Base-by-base conservation (phyloP, 2,888 invertebrate genomes). In the Pyrgus malvae region DNA sequence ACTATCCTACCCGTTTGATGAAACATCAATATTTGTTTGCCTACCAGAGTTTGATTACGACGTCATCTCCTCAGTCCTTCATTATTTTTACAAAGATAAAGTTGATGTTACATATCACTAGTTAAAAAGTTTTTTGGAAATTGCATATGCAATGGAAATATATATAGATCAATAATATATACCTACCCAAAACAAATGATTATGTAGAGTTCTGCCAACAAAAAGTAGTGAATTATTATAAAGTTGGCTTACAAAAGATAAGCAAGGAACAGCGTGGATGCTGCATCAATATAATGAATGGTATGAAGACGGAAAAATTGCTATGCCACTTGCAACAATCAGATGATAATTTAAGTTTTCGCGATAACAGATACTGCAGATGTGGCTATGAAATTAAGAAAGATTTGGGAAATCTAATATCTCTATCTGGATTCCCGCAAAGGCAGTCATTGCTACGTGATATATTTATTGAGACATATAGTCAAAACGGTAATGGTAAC, bases 71-170 rank as follows among this genome's bases (percentile, higher is more conserved):
- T 90, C 92, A 9, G 90, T 94, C 6, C 85, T 94, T 33, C 92
- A 93, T 67, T 94, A 94, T 68, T 91, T 94, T 59, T 94, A 94
- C 72, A 93, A 93, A 33, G 94, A 94, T 50, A 92, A 92, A 72
- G 92, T 93, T 0, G 78, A 88, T 2, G 79, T 94, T 21, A 90
- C 91, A n/a, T 88, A 90, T 31, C 82, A 88, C n/a, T 88, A 91
- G 56, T 66, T 94, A 16, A 77, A 89, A 45, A 91, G 91, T 41
- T 94, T 94, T 68, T 74, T 94, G 27, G 87, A 91, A 19, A 91
- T 93, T 2, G 91, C 93, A 21, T 81, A 80, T 67, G 74, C 80
- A 1, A 70, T 90, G 73, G 74, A 86, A 73, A 82, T 90, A 67
- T 81, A 76, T 64, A 70, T 90, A 33, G 89, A 89, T 50, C 65